Base-by-base conservation (phyloP, 1,140 invertebrate genomes). In the Acyrthosiphon pisum region DNA sequence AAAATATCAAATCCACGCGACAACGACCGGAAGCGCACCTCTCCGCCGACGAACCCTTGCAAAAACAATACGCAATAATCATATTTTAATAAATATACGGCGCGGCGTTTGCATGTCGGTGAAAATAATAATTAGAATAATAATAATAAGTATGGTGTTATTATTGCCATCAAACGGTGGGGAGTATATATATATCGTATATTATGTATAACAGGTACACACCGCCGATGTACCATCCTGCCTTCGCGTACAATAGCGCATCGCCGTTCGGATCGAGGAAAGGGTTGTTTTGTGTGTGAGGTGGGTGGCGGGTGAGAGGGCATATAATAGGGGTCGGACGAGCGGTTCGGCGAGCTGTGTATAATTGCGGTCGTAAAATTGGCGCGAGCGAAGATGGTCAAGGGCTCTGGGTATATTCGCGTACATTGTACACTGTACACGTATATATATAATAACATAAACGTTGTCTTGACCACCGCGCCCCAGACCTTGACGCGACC, bases 291-390 rank as follows among this genome's bases (percentile, higher is more conserved):
- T 83, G 35, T 83, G 35, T 9, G 76, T 6, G 6, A 35, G 18
- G 7, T 23, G 22, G 37, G 22, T 11, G 37, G 83, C 1, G 23
- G 23, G 22, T 1, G 9, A 14, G 6, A 22, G 30, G 37, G 20
- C 35, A 22, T 50, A 50, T 18, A 50, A 53, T 41, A 44, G 88
- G 22, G n/a, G 50, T 30, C 6, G 89, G 35, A 60, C 26, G 37
- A 56, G n/a, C 20, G 53, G 22, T 7, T 1, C 30, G 18, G n/a
- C 14, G 76, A n/a, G 20, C 22, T n/a, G 60, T 68, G 14, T 41
- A n/a, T 91, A 60, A 91, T 91, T 91, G 56, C 56, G 56, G 41
- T 91, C 56, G 90, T 91, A 91, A 91, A 76, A 53, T 37, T 37
- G 23, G n/a, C 76, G 30, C 20, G 44, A 11, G 86, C 87, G 76